Conservation (phyloP, 2,113 vertebrate genomes). For the Muntiacus muntjak region DNA sequence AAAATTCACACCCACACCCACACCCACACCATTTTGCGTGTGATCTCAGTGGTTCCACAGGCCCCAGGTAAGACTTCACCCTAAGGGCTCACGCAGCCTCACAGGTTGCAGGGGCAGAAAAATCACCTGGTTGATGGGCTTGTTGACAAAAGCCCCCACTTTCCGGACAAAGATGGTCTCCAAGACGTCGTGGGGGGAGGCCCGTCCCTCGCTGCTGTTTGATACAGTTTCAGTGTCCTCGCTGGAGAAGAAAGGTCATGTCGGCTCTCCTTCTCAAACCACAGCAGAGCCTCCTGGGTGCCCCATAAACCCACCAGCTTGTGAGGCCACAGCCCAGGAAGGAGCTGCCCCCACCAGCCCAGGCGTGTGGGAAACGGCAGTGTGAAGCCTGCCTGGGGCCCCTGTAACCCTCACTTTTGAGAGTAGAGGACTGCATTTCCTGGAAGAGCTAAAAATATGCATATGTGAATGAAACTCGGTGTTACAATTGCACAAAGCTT, state of each 20-base stretch:
- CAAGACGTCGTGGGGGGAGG: conserved; percentile 86
- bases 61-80: not conserved
- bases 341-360: too few species aligned
- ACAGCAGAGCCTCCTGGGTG: not conserved
- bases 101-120: not conserved
- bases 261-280: not conserved
- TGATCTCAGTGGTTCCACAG: not conserved
- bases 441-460: not conserved
- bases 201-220: conserved; percentile 85
- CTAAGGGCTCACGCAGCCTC: not conserved
- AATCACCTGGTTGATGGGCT: conserved; percentile 92
- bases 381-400: not conserved
- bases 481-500: not conserved
- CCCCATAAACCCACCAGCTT: not conserved
- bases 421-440: not conserved
- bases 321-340: not conserved
- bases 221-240: conserved; percentile 88
- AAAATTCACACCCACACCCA: not conserved
- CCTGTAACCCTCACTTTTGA: not conserved
- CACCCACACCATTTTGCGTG: not conserved
- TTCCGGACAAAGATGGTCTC: conserved; percentile 93
- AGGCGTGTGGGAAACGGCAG: not conserved
- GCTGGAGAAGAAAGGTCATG: conserved; percentile 66
- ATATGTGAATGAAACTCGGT: not conserved
- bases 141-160: conserved; percentile 97